Conservation (phyloP, 2,888 invertebrate genomes). For the Linnaemya vulpina region DNA sequence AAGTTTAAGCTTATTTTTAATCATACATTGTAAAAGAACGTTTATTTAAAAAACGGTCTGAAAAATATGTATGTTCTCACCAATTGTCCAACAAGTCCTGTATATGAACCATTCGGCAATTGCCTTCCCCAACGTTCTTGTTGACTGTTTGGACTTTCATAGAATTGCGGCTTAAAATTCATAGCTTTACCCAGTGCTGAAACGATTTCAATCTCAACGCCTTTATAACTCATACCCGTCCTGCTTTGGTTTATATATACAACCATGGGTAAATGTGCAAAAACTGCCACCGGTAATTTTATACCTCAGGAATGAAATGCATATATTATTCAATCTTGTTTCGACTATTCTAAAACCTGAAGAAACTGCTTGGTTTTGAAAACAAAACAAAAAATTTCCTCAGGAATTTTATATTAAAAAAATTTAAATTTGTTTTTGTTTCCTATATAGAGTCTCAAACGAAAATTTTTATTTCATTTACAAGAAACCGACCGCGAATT, state of each 20-base stretch:
- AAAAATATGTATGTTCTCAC: slow-evolving; percentile 74
- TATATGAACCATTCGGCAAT: slow-evolving; percentile 86
- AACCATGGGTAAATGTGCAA: slow-evolving; percentile 81
- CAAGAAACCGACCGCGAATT: too few relatives aligned
- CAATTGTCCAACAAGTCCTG: slow-evolving; percentile 90
- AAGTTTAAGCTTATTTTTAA: too few relatives aligned
- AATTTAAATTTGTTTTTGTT: too few relatives aligned
- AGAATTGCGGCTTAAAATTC: slow-evolving; percentile 88
- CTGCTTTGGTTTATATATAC: slow-evolving; percentile 65
- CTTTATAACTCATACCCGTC: slow-evolving; percentile 72
- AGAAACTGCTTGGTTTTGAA: too few relatives aligned
- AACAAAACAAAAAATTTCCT: too few relatives aligned
- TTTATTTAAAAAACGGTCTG: neutral
- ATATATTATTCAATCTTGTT: neutral
- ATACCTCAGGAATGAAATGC: slow-evolving; percentile 76
- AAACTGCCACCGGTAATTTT: slow-evolving; percentile 75
- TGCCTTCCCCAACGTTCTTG: slow-evolving; percentile 88
- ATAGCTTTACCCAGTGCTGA: slow-evolving; percentile 87
- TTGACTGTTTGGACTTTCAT: slow-evolving; percentile 86
- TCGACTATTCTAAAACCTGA: neutral
- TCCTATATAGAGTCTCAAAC: too few relatives aligned
- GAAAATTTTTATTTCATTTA: too few relatives aligned
- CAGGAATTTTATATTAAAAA: too few relatives aligned
- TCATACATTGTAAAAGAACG: too few relatives aligned
- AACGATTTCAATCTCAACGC: slow-evolving; percentile 81